Base-by-base conservation (phyloP, 2,888 invertebrate species). In the Ommatoiulus sabulosus region DNA sequence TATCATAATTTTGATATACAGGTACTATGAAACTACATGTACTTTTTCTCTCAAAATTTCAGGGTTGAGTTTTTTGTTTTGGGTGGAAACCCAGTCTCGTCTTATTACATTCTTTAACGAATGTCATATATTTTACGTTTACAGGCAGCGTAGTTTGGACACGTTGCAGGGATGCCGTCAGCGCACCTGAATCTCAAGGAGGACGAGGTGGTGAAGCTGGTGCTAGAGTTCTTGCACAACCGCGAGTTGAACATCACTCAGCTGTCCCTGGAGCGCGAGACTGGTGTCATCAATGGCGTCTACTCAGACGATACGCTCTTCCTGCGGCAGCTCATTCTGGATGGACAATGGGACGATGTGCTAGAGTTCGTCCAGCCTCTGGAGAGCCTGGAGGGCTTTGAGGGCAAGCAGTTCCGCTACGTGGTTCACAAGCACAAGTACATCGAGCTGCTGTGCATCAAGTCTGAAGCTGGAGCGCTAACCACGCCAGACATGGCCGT, bases 281-380 rank as follows among this genome's bases (percentile, higher is more conserved):
- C 98, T 0, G 98, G 98, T 87, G 96, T 98, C 90, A 97, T 97
- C 92, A 98, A 98, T 93, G 97, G 97, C 89, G 95, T 96, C 92
- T 98, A 95, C 93, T 97, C 97, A 17, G 98, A 98, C 93, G 99
- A 99, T 93, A 96, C 98, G 72, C 94, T 99, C 86, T 99, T 99
- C 93, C 94, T 99, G 35, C 95, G 98, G 24, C 98, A 98, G 93
- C 95, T 99, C 88, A 98, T 99, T 91, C 95, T 99, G 88, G 99
- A 99, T 93, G 99, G 99, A 24, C 98, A 98, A 93, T 99, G 99
- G 99, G 98, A 99, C 93, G 98, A 98, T 92, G 98, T 97, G 0
- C 93, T 98, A 89, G 98, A 98, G 92, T 99, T 99, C 93, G 96
- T 98, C 89, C 97, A 98, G 93, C 99, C 99, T 0, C 94, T 99